Percentiles rank a stretch among this genome's conserved stretches.
These are phyloP conservation scores for Anas platyrhynchos DNA, from an alignment of 2,113 vertebrate species.

Conservation along the genomic window DNA sequence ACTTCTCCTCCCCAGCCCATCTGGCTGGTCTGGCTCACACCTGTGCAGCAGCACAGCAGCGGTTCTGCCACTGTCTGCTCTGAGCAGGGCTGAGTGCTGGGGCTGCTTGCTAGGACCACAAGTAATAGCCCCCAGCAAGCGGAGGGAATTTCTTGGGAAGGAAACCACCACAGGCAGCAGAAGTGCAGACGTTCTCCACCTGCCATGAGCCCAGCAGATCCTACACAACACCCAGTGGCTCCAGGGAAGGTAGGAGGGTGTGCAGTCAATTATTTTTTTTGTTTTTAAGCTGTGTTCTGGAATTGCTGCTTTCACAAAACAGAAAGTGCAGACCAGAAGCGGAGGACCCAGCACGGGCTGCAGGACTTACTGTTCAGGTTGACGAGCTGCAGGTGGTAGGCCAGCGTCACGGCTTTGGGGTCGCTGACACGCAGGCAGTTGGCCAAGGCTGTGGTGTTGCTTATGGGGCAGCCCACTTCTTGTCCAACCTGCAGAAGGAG, in stretches of 20 bases:
- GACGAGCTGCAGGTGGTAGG: conserved; percentile 69
- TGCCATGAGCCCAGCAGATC: background rate
- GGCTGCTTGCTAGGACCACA: background rate
- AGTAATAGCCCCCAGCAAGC: background rate
- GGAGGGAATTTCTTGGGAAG: background rate
- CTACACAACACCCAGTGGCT: background rate
- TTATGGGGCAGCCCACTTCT: conserved; percentile 83
- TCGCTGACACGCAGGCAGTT: conserved; percentile 82
- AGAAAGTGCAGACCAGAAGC: background rate
- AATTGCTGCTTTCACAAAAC: background rate
- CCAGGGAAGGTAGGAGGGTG: background rate
- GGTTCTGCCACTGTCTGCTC: background rate
- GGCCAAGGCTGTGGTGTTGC: conserved; percentile 70
- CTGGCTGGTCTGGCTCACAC: background rate
- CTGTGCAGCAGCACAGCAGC: background rate
- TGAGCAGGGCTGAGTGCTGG: background rate
- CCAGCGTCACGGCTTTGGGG: conserved; percentile 78
- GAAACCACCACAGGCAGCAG: background rate
- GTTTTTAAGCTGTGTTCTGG: background rate
- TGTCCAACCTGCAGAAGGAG: conserved; percentile 78
- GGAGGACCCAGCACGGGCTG: rapidly evolving
- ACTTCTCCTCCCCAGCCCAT: background rate
- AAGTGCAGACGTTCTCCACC: background rate
- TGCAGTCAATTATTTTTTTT: background rate
- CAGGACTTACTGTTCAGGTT: conserved; percentile 73